Evolutionary conservation across 2,113 vertebrate genomes (phyloP), one percentile per base, ranked within the genome.

Genomic region (Notiomystis cincta): DNA sequence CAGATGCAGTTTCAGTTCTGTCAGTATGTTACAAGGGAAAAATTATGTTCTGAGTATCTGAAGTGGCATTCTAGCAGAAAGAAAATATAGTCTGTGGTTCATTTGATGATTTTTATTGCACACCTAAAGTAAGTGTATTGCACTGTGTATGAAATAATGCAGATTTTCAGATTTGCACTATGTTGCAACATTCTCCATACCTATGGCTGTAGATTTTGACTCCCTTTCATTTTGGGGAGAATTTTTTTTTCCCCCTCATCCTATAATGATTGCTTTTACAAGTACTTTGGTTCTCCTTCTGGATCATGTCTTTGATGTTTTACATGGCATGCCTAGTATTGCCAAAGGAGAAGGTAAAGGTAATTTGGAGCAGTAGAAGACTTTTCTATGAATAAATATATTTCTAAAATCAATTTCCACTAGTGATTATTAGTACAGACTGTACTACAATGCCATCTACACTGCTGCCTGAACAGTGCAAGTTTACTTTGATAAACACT

Each of bases 271-370:
- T 21, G 9, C 20, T 57, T 94, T 35, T 57, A 33, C 64, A 76
- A 22, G 50, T 70, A 11, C 21, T 61, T 77, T 80, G 12, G 8
- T 58, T 88, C 37, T 79, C 20, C 35, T 81, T 76, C 44, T 77
- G 30, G 15, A 35, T 91, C 47, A 50, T 60, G 56, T 73, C 14
- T 82, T 77, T 65, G 35, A 6, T 65, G 22, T 88, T 85, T 35
- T 33, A 23, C 0, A 0, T 82, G 47, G 10, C 3, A 1, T 40
- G 27, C 7, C 11, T 61, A 3, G 11, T 37, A 13, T 78, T 89
- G 61, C 53, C 33, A 81, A 21, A 81, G 67, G 69, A 66, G 47
- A 82, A 79, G 51, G 25, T 21, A 33, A 9, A 33, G 20, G 7
- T 54, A 50, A 45, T 31, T 66, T 67, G 51, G 53, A 75, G 56